Evolutionary conservation across 1,140 invertebrate genomes (phyloP).

Genomic region (Drosophila kepulauana): DNA sequence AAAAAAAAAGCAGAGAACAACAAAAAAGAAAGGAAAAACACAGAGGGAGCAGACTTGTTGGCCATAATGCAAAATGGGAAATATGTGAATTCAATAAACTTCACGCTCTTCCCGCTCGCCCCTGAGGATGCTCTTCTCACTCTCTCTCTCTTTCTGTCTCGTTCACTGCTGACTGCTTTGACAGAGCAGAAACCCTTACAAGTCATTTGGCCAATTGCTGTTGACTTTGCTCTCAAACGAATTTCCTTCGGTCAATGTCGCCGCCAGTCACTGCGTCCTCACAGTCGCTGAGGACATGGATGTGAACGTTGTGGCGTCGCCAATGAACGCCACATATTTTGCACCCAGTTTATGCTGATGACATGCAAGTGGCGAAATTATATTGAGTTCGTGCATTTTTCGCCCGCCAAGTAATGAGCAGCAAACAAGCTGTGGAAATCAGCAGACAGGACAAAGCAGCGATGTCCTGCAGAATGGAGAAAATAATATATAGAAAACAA

Average conservation of each 20-base stretch:
- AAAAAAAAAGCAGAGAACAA: conserved; percentile 35
- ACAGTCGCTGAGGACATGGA: not conserved
- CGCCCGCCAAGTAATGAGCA: conserved; percentile 69
- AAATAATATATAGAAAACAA: too few relatives aligned
- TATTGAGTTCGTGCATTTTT: conserved; percentile 58
- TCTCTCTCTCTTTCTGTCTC: not conserved
- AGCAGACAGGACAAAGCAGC: conserved; percentile 28
- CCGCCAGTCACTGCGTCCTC: not conserved
- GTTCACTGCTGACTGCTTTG: not conserved
- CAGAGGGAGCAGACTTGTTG: conserved; percentile 70
- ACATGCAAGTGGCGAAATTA: conserved; percentile 82
- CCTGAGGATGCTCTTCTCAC: not conserved
- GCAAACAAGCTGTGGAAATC: conserved; percentile 68
- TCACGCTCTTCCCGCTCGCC: conserved; percentile 20
- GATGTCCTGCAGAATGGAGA: too few relatives aligned
- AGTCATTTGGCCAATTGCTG: conserved; percentile 82
- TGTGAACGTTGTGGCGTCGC: conserved; percentile 14
- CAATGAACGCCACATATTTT: conserved; percentile 73
- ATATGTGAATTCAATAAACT: conserved; percentile 83
- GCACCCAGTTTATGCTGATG: conserved; percentile 82
- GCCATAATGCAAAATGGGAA: conserved; percentile 80
- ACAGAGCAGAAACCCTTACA: conserved; percentile 46
- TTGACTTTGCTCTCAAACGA: conserved; percentile 76
- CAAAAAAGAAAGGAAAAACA: conserved; percentile 28
- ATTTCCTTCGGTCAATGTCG: conserved; percentile 53